These are phyloP conservation scores for Chrysodeixis includens DNA, from an alignment of 2,888 invertebrate species.

Conservation along the genomic window DNA sequence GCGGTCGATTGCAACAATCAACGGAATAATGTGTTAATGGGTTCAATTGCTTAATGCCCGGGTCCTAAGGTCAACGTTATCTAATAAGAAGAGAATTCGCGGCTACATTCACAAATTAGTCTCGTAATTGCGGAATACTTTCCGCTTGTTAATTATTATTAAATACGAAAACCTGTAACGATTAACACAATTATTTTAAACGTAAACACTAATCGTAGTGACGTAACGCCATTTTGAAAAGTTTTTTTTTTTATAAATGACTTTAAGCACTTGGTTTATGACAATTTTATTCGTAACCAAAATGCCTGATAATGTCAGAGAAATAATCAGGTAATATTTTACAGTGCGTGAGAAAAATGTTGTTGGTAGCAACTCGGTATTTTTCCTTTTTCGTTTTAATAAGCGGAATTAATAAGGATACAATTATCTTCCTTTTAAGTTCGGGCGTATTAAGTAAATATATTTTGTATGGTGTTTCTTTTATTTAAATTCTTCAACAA, in stretches of 20 bases:
- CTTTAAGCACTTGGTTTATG: not conserved
- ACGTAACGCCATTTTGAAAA: not conserved
- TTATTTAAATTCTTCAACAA: too few species aligned
- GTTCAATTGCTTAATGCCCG: constrained; percentile 82
- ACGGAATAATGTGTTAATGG: constrained; percentile 62
- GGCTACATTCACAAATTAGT: constrained; percentile 51
- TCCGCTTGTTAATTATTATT: constrained; percentile 1
- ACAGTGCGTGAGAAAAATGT: not conserved
- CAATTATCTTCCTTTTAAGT: not conserved
- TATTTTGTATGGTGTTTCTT: too few species aligned
- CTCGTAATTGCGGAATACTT: constrained; percentile 26
- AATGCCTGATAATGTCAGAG: not conserved
- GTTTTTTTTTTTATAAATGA: not conserved
- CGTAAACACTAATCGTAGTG: not conserved
- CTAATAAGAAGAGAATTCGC: constrained; percentile 71
- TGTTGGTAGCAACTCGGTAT: not conserved
- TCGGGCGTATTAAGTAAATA: not conserved
- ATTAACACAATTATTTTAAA: constrained; percentile 2
- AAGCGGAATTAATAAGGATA: not conserved
- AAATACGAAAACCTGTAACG: not conserved
- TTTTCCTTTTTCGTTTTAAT: not conserved
- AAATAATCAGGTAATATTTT: not conserved
- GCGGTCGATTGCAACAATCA: constrained; percentile 67
- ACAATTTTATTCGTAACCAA: not conserved
- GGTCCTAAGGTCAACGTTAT: constrained; percentile 80